phyloP scores from a whole-genome alignment of 2,888 invertebrate genomes.

The Crossocerus cetratus region DNA sequence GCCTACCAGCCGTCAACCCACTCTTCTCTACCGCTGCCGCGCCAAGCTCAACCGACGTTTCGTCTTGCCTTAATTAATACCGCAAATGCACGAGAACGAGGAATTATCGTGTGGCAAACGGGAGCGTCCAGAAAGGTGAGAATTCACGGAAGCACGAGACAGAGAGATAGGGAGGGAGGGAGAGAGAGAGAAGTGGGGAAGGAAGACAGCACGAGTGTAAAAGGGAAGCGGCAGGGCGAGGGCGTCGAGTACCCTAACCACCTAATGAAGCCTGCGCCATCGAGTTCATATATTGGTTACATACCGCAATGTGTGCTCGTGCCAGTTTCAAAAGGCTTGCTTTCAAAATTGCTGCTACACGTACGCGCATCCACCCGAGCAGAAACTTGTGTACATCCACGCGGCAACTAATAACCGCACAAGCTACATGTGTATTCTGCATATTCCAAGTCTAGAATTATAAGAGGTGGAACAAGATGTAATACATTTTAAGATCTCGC shows the following conservation, averaged over 20 bases:
- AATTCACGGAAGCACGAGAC: no score
- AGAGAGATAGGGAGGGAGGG: constrained; percentile 17
- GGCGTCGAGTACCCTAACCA: constrained; percentile 52
- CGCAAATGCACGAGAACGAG: constrained; percentile 51
- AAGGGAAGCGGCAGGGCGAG: constrained; percentile 8
- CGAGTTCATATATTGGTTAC: constrained; percentile 54
- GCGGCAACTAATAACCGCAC: no score
- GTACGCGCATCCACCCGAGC: neutral
- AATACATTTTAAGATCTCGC: no score
- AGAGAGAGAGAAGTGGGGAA: constrained; percentile 21
- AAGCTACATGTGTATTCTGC: no score
- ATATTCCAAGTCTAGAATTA: no score
- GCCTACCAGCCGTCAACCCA: no score
- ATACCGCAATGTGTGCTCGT: constrained; percentile 33
- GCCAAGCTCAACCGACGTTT: constrained; percentile 39
- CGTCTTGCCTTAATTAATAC: constrained; percentile 67
- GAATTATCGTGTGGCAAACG: constrained; percentile 3
- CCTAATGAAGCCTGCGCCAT: constrained; percentile 61
- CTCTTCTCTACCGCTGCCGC: no score
- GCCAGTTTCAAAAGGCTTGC: constrained; percentile 14
- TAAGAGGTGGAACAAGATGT: no score
- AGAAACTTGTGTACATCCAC: no score
- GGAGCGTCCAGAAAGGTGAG: no score
- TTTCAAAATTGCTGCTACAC: constrained; percentile 19
- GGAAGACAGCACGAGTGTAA: neutral